These are phyloP conservation scores for Graptemys geographica DNA, from an alignment of 2,797 vertebrate genomes.

Conservation along the genomic window DNA sequence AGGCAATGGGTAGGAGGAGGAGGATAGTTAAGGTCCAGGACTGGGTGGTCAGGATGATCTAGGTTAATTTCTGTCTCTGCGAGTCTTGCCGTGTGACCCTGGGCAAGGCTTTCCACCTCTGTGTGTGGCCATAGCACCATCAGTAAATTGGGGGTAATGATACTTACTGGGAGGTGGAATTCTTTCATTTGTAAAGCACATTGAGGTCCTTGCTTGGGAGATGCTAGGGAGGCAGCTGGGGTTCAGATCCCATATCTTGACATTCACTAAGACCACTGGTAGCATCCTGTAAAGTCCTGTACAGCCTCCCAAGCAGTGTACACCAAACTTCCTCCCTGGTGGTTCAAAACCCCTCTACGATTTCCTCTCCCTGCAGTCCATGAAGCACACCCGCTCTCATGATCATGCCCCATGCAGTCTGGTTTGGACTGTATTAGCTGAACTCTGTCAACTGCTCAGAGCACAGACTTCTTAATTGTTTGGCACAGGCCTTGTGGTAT, in stretches of 20 bases:
- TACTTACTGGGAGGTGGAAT: background rate
- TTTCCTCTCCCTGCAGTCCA: background rate
- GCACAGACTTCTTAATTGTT: background rate
- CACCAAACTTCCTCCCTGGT: background rate
- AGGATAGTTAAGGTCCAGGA: background rate
- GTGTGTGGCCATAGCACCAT: background rate
- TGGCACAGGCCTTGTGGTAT: background rate
- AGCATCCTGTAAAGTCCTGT: background rate
- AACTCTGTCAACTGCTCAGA: background rate
- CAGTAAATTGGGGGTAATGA: background rate
- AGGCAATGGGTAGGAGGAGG: background rate
- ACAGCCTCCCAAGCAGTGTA: fast-evolving
- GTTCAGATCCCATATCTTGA: background rate
- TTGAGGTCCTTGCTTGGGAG: background rate
- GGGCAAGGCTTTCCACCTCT: fast-evolving
- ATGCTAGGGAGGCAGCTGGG: background rate
- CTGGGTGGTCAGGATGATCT: background rate
- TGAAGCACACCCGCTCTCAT: background rate
- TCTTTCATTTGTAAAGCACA: background rate
- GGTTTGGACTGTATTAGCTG: background rate
- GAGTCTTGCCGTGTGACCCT: fast-evolving
- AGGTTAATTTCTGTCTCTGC: background rate
- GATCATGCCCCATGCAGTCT: background rate
- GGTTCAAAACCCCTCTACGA: background rate
- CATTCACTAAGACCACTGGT: background rate